These are phyloP conservation scores for Lamellibrachia luymesi DNA, from an alignment of 1,140 invertebrate species.

Conservation along the genomic window DNA sequence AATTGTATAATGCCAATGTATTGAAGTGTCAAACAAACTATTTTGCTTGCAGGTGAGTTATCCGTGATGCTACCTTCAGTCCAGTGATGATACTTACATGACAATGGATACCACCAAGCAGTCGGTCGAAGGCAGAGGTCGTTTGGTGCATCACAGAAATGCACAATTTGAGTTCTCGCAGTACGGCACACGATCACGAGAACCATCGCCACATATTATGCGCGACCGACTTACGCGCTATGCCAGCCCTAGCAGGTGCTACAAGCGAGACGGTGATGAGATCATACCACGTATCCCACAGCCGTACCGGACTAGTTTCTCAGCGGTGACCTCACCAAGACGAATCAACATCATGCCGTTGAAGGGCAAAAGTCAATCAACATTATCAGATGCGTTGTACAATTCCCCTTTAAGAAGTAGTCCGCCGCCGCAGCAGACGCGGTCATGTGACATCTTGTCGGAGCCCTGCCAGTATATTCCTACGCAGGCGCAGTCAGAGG, in stretches of 20 bases:
- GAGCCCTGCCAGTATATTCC: not conserved
- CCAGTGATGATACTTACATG: not conserved
- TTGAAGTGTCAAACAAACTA: not conserved
- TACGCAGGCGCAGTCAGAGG: not conserved
- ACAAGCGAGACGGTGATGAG: conserved; percentile 2
- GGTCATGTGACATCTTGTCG: not conserved
- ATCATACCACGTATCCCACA: conserved; percentile 27
- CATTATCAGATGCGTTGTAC: not conserved
- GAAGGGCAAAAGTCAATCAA: not conserved
- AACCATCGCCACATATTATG: conserved; percentile 17
- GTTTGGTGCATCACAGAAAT: not conserved
- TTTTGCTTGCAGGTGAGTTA: not conserved
- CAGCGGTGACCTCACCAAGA: conserved; percentile 20
- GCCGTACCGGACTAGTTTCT: conserved; percentile 29
- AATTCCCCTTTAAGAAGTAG: not conserved
- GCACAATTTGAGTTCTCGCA: not conserved
- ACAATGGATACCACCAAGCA: not conserved
- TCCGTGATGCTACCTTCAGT: not conserved
- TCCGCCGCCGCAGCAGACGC: not conserved
- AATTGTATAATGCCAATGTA: too few species aligned
- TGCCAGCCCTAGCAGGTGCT: conserved; percentile 14
- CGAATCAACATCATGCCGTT: not conserved
- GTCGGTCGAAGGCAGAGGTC: not conserved
- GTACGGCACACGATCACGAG: not conserved
- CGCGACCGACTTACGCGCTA: conserved; percentile 18